Conservation (phyloP, 2,888 invertebrate genomes). For the Cryptocheilus praepositus region DNA sequence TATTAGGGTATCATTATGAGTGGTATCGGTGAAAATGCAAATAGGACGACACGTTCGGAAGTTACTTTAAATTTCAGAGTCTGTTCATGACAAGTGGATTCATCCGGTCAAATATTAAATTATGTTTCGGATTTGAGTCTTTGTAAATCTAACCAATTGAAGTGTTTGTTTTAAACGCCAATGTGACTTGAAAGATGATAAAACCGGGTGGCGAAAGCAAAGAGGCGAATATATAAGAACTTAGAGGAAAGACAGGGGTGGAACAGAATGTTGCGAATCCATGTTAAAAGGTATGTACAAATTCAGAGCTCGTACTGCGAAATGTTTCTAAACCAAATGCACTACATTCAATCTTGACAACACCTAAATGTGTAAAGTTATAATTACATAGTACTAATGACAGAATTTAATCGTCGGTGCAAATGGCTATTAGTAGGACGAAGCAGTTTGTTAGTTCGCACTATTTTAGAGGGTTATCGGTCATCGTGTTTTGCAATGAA, state of each 20-base stretch:
- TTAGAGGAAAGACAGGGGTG: neutral
- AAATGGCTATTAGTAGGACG: slow-evolving; percentile 23
- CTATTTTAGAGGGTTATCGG: slow-evolving; percentile 41
- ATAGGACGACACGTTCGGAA: slow-evolving; percentile 43
- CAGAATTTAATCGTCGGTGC: slow-evolving; percentile 11
- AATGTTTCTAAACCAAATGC: slow-evolving; percentile 34
- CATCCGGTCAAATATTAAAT: slow-evolving; percentile 33
- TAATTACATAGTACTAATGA: slow-evolving; percentile 19
- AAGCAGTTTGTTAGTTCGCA: slow-evolving; percentile 2
- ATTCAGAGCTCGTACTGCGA: slow-evolving; percentile 22
- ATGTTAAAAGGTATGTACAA: slow-evolving; percentile 23
- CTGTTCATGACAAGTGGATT: slow-evolving; percentile 45
- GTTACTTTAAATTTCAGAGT: slow-evolving; percentile 39
- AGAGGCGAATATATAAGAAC: too few species aligned
- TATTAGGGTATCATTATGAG: slow-evolving; percentile 66
- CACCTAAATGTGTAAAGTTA: slow-evolving; percentile 21
- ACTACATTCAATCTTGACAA: slow-evolving; percentile 40
- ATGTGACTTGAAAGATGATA: slow-evolving; percentile 17
- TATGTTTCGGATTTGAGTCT: slow-evolving; percentile 30
- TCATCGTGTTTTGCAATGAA: slow-evolving; percentile 34
- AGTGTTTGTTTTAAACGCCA: slow-evolving; percentile 37
- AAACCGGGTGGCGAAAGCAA: slow-evolving; percentile 16
- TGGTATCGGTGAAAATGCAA: slow-evolving; percentile 53
- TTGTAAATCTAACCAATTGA: slow-evolving; percentile 28
- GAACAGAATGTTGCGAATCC: slow-evolving; percentile 5